A percentile compares a stretch with the other conserved stretches of the same genome.
phyloP scores from a whole-genome alignment of 2,113 vertebrate species.

The Chamaea fasciata region DNA sequence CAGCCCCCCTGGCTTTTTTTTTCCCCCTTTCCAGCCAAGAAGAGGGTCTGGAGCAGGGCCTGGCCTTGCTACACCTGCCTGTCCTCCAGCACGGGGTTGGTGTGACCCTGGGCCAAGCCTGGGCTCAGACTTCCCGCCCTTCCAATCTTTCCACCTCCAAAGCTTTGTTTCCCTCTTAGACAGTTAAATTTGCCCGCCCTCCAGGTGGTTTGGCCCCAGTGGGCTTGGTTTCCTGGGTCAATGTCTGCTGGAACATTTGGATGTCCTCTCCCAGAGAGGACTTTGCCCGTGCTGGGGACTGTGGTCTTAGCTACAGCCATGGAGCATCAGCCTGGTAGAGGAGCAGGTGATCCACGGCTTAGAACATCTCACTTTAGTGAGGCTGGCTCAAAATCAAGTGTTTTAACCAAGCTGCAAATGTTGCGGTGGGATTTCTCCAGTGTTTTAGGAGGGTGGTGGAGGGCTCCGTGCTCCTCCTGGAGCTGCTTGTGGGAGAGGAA shows the following conservation, averaged over 20 bases:
- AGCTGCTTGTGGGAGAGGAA: background rate
- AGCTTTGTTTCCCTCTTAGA: background rate
- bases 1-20: background rate
- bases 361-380: background rate
- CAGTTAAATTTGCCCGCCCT: background rate
- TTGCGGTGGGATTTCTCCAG: background rate
- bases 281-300: background rate
- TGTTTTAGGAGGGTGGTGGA: background rate
- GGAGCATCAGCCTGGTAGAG: background rate
- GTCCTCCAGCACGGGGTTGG: background rate
- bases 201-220: background rate
- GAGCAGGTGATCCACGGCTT: accelerated
- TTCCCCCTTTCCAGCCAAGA: background rate
- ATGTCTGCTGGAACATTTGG: background rate
- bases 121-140: background rate
- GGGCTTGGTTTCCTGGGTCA: background rate
- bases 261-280: background rate
- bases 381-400: background rate
- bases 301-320: accelerated
- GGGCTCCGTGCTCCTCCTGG: background rate
- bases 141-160: background rate
- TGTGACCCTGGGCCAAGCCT: background rate
- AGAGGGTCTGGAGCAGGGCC: background rate
- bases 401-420: background rate
- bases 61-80: background rate